Evolutionary conservation across 2,797 vertebrate genomes (phyloP), one percentile per base, ranked within the genome.

Genomic region (Macroramphosus scolopax): DNA sequence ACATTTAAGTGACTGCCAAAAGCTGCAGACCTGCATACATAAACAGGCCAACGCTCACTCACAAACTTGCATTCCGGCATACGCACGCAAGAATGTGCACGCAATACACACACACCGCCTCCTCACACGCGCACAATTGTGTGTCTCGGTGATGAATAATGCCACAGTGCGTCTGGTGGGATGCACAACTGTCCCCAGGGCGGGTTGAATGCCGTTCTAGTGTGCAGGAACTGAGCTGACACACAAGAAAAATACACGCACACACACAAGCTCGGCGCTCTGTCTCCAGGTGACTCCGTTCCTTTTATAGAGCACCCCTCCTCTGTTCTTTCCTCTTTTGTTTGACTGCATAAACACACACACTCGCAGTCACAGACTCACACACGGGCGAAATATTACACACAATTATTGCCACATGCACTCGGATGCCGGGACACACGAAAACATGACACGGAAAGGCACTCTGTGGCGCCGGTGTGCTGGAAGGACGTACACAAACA

Each of bases 101-200:
- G 20, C 38, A 46, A 59, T 14, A 36, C 44, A 57, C 18, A 25
- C 36, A 67, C 28, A 51, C 29, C 41, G 28, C 31, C 43, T 42
- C 37, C 17, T 52, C 37, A 40, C 26, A 42, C 14, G 31, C 18
- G 41, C 14, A 32, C 24, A 26, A 55, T 43, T 54, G 48, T 63
- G 48, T 54, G 67, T 68, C 78, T 83, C 77, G 57, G 67, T 76
- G 71, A 87, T 87, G 82, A 89, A 85, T 89, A 86, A 89, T 89
- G 78, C 68, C 64, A 63, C 63, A 72, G 76, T 81, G 68, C 56
- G 56, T 82, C 77, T 81, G 77, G 63, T 78, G 81, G 81, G 75
- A 80, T 67, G 70, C 67, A 77, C 67, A 52, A 47, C 45, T 47
- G 66, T 84, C 80, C 77, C 78, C 47, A 36, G 78, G 72, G 80